A percentile compares a stretch with the other conserved stretches of the same genome.
phyloP scores from a whole-genome alignment of 1,140 invertebrate genomes.

The Phenacoccus solenopsis region DNA sequence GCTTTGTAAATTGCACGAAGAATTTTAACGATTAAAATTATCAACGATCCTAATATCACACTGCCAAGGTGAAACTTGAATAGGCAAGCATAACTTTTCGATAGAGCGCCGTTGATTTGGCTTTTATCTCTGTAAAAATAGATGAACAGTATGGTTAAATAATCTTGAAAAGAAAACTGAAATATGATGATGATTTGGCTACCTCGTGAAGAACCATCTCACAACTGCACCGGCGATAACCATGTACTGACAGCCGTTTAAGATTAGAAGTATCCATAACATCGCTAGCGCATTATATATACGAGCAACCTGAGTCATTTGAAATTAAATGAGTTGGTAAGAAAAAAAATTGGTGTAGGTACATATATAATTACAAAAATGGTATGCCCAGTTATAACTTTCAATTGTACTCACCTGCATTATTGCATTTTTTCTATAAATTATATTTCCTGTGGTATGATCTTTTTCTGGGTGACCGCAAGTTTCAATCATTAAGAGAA shows the following conservation, averaged over 20 bases:
- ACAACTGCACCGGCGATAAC: conserved; percentile 58
- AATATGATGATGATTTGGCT: conserved; percentile 45
- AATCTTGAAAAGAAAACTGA: no score
- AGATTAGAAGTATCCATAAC: conserved; percentile 59
- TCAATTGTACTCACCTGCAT: no score
- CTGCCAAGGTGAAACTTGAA: conserved; percentile 63
- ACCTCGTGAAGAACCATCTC: conserved; percentile 63
- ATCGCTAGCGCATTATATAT: conserved; percentile 56
- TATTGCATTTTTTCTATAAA: no score
- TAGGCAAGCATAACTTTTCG: conserved; percentile 41
- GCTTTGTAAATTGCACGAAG: conserved; percentile 42
- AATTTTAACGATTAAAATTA: conserved; percentile 57
- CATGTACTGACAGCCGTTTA: conserved; percentile 62
- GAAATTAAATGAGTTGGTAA: no score
- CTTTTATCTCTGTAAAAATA: conserved; percentile 41
- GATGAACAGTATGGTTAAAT: not conserved
- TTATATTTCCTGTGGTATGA: no score
- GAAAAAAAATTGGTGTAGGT: no score
- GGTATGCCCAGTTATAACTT: no score
- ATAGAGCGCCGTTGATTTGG: conserved; percentile 42
- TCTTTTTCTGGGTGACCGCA: no score
- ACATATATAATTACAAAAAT: no score
- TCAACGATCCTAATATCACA: conserved; percentile 57
- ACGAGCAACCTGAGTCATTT: conserved; percentile 42
- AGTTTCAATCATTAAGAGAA: no score